Base-by-base conservation (phyloP, 1,140 invertebrate genomes). In the Pseudomyrmex sp. region DNA sequence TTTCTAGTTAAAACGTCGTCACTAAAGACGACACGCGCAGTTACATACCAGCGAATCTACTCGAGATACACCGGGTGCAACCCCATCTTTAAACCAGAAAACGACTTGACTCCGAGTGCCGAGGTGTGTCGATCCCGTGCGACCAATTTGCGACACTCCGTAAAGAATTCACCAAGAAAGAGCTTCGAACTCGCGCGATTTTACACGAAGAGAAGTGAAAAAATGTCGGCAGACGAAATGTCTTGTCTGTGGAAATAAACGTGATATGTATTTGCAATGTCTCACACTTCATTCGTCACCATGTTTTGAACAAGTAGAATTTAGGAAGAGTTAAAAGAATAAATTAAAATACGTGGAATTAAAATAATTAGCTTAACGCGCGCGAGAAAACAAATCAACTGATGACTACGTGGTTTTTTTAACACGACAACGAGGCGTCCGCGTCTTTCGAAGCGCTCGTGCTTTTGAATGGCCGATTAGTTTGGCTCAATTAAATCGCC, bases 391-490 rank as follows among this genome's bases (percentile, higher is more conserved):
- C 58, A 59, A 56, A 59, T 46, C 26, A 66, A 56, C 59, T 72
- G 35, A 10, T 15, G 54, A 80, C 15, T 80, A 18, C 7, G 54
- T 54, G 50, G 52, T 54, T 66, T 59, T 58, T 69, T 59, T 79
- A 76, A 5, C 18, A 13, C 12, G 35, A 69, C 13, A 35, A 35
- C 35, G 35, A 13, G 20, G 10, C 44, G 20, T 70, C 12, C 10
- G 59, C 62, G 46, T 76, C 20, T 48, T 59, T 79, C 35, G 65
- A 35, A 35, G 56, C 20, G 56, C 20, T 61, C 23, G n/a, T 72
- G 76, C 23, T 52, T 48, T 88, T 66, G 73, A 91, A 88, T 85
- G 83, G 87, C 82, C 83, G 80, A 91, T 92, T 90, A 91, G 88
- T 87, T 90, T 74, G 85, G 79, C 80, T 85, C 85, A 88, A 90